A percentile compares a stretch with the other conserved stretches of the same genome.
phyloP scores from a whole-genome alignment of 2,888 invertebrate species.

The Papilio demoleus region DNA sequence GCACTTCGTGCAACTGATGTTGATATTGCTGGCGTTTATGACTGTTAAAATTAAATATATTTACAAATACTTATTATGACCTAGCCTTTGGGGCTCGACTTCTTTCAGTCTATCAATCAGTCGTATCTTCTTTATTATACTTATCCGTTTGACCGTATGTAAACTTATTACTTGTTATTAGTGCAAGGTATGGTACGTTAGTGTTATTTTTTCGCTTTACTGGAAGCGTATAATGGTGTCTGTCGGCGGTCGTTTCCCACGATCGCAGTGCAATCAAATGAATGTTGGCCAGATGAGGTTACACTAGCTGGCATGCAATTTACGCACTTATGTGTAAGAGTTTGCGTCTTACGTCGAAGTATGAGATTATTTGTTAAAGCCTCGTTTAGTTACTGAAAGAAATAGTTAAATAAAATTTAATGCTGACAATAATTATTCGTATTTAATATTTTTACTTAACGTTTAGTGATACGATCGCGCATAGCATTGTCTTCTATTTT shows the following conservation, averaged over 20 bases:
- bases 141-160: neutral
- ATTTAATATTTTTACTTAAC: neutral
- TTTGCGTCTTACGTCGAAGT: conserved; percentile 14
- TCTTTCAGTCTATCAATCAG: neutral
- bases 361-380: neutral
- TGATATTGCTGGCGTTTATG: too few species aligned
- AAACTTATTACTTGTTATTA: conserved; percentile 4
- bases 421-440: neutral
- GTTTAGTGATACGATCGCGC: neutral
- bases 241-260: conserved; percentile 63
- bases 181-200: conserved; percentile 1
- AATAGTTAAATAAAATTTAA: conserved; percentile 2
- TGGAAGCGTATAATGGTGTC: conserved; percentile 32
- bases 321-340: conserved; percentile 71
- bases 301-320: conserved; percentile 67
- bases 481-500: neutral
- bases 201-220: conserved; percentile 19
- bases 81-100: neutral
- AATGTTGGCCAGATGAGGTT: conserved; percentile 71
- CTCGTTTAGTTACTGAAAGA: conserved; percentile 2
- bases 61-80: too few species aligned
- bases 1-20: too few species aligned
- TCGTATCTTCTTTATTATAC: neutral
- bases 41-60: too few species aligned
- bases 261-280: conserved; percentile 66